Evolutionary conservation across 2,797 vertebrate genomes (phyloP).

Genomic region (Mus caroli): DNA sequence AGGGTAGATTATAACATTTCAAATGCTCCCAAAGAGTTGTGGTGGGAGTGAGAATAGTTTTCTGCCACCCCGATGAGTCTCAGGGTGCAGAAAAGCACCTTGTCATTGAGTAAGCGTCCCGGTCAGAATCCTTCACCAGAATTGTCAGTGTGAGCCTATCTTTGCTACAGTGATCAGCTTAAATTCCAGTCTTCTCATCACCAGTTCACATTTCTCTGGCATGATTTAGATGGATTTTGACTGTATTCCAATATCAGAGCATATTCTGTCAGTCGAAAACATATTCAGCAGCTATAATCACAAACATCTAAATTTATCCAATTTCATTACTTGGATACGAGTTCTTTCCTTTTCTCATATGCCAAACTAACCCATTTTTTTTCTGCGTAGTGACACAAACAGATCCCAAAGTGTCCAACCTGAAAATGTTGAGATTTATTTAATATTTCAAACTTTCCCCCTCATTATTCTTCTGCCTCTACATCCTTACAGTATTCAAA

Average conservation of each 20-base stretch:
- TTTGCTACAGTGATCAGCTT: conserved; percentile 66
- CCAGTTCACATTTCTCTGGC: conserved; percentile 76
- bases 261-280: conserved; percentile 83
- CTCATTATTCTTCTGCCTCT: neutral
- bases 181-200: conserved; percentile 72
- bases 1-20: conserved; percentile 48
- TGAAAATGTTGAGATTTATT: conserved; percentile 52
- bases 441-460: conserved; percentile 13
- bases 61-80: conserved; percentile 49
- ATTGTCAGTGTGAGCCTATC: conserved; percentile 67
- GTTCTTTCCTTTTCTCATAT: conserved; percentile 62
- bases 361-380: conserved; percentile 80
- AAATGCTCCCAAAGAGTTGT: neutral
- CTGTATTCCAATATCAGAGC: conserved; percentile 81
- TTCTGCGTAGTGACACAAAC: conserved; percentile 56
- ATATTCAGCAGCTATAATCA: conserved; percentile 82
- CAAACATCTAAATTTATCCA: conserved; percentile 84
- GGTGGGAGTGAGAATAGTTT: neutral
- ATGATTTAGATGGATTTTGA: conserved; percentile 80
- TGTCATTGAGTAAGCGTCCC: conserved; percentile 37
- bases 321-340: conserved; percentile 76
- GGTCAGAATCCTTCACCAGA: conserved; percentile 68
- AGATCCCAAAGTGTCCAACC: conserved; percentile 54
- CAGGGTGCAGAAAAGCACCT: neutral
- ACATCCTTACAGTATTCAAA: neutral